phyloP scores from a whole-genome alignment of 2,797 vertebrate genomes.

The Sebastes jordani region DNA sequence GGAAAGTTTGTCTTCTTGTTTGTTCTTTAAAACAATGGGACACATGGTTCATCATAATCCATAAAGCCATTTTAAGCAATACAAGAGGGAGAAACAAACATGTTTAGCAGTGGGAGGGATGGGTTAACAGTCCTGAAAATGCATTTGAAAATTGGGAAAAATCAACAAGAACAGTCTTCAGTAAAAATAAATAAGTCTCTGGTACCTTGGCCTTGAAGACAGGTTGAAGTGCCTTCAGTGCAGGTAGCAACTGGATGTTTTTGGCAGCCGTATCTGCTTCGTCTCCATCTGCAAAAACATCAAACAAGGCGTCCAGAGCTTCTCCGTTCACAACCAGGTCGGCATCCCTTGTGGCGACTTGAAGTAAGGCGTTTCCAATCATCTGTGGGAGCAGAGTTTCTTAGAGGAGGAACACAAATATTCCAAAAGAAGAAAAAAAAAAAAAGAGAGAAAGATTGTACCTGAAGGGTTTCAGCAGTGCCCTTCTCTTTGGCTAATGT shows the following conservation, averaged over 20 bases:
- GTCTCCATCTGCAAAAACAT: constrained; percentile 95
- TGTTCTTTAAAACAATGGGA: not conserved
- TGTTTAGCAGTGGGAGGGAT: not conserved
- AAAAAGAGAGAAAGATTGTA: constrained; percentile 50
- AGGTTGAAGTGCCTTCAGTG: constrained; percentile 92
- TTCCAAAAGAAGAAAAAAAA: not conserved
- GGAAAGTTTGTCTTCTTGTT: no score
- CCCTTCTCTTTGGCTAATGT: constrained; percentile 89
- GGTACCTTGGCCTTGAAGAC: constrained; percentile 93
- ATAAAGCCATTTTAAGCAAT: not conserved
- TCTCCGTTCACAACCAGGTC: constrained; percentile 93
- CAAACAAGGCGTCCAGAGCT: constrained; percentile 94
- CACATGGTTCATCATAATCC: not conserved
- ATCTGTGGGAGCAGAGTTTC: constrained; percentile 75
- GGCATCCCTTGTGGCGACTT: constrained; percentile 87
- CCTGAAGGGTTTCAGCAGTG: constrained; percentile 89
- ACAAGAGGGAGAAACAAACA: not conserved
- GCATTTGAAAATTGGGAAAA: not conserved
- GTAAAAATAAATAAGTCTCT: not conserved
- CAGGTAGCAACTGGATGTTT: constrained; percentile 86
- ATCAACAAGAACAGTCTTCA: not conserved
- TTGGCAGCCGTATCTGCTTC: constrained; percentile 90
- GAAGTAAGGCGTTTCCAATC: constrained; percentile 92
- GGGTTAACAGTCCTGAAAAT: not conserved
- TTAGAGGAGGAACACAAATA: constrained; percentile 31